Evolutionary conservation across 2,888 invertebrate species (phyloP).

Genomic region (Flexamia atlantica): DNA sequence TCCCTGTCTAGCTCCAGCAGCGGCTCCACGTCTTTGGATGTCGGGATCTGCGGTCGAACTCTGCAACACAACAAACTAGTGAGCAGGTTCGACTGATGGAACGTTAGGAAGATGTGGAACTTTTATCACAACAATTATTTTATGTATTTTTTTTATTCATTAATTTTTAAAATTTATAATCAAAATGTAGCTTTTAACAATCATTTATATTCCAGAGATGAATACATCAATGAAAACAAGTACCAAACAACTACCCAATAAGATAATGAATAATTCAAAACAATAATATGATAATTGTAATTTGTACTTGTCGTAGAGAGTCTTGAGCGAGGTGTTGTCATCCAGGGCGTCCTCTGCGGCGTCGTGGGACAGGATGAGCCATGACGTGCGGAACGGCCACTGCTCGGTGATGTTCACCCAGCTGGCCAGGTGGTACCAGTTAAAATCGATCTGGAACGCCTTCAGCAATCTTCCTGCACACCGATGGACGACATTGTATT

Average conservation of each 20-base stretch:
- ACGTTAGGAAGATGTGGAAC: no score
- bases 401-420: slow-evolving; percentile 99
- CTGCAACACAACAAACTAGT: slow-evolving; percentile 78
- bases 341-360: slow-evolving; percentile 92
- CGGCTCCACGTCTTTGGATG: slow-evolving; percentile 91
- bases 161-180: no score
- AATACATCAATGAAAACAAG: no score
- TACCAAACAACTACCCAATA: no score
- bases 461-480: slow-evolving; percentile 91
- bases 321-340: slow-evolving; percentile 90
- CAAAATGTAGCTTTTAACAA: no score
- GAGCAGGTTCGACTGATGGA: no score
- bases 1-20: slow-evolving; percentile 95
- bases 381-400: slow-evolving; percentile 98
- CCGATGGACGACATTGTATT: neutral
- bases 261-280: no score
- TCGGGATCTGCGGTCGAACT: slow-evolving; percentile 88
- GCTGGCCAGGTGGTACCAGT: slow-evolving; percentile 98
- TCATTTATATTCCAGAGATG: no score
- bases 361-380: slow-evolving; percentile 97
- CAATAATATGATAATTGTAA: no score
- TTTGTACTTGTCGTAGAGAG: slow-evolving; percentile 94
- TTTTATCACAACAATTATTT: no score
- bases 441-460: slow-evolving; percentile 99
- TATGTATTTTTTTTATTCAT: no score